These are phyloP conservation scores for Actenoides lindsayi DNA, from an alignment of 2,113 vertebrate species.

Conservation along the genomic window DNA sequence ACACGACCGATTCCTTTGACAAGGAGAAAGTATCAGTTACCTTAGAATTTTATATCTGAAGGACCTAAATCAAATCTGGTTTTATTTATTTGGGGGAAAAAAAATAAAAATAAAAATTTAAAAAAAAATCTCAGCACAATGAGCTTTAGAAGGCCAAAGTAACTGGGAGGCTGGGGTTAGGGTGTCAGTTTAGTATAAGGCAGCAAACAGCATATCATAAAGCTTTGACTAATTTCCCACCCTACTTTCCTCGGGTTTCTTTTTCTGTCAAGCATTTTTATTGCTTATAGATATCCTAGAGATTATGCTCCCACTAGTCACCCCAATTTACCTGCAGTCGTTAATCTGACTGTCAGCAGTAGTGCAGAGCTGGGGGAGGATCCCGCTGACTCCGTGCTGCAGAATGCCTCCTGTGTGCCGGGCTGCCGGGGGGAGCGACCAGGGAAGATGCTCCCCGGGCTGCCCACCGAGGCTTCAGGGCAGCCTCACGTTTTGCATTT, in stretches of 20 bases:
- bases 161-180: not conserved
- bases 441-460: not conserved
- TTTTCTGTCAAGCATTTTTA: not conserved
- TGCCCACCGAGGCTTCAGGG: not conserved
- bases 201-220: not conserved
- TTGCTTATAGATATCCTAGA: not conserved
- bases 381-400: not conserved
- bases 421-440: not conserved
- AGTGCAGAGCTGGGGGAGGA: not conserved
- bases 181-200: not conserved
- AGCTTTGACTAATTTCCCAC: not conserved
- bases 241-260: not conserved
- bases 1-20: not conserved
- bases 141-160: not conserved
- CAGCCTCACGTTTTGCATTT: not conserved
- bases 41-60: not conserved
- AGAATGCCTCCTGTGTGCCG: not conserved
- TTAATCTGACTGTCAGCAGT: not conserved
- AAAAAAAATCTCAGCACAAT: not conserved
- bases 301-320: not conserved
- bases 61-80: not conserved
- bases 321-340: not conserved
- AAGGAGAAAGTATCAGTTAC: not conserved
- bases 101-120: too few relatives aligned
- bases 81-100: not conserved